phyloP scores from a whole-genome alignment of 2,113 vertebrate genomes.

The Actenoides lindsayi region DNA sequence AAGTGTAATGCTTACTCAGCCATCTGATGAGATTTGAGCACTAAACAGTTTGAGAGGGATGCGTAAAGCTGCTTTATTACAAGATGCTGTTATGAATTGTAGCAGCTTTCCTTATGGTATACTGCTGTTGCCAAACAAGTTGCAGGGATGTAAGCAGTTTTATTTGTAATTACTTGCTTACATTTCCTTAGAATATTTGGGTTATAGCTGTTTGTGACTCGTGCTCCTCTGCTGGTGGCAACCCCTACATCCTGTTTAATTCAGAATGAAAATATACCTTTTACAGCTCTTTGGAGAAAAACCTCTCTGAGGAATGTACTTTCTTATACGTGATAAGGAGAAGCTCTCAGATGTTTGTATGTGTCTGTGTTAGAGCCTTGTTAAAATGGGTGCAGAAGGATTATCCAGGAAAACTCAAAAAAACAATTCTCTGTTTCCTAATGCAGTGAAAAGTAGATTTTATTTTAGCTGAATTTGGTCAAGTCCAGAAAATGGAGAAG shows the following conservation, averaged over 20 bases:
- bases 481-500: not conserved
- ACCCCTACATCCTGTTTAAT: conserved; percentile 22
- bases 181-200: conserved; percentile 66
- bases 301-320: not conserved
- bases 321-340: not conserved
- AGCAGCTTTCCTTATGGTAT: conserved; percentile 80
- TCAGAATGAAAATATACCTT: conserved; percentile 42
- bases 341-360: not conserved
- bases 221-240: conserved; percentile 10
- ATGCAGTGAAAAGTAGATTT: not conserved
- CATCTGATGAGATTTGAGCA: conserved; percentile 81
- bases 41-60: conserved; percentile 80
- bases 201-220: conserved; percentile 63
- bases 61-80: conserved; percentile 82
- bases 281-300: conserved; percentile 27
- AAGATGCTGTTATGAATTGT: conserved; percentile 83
- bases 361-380: not conserved
- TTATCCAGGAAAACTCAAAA: not conserved
- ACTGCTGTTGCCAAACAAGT: conserved; percentile 79
- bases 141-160: conserved; percentile 77
- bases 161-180: conserved; percentile 80
- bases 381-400: not conserved
- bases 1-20: conserved; percentile 84
- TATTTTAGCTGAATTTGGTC: not conserved
- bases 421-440: not conserved